phyloP scores from a whole-genome alignment of 2,113 vertebrate genomes.

The Pituophis catenifer region DNA sequence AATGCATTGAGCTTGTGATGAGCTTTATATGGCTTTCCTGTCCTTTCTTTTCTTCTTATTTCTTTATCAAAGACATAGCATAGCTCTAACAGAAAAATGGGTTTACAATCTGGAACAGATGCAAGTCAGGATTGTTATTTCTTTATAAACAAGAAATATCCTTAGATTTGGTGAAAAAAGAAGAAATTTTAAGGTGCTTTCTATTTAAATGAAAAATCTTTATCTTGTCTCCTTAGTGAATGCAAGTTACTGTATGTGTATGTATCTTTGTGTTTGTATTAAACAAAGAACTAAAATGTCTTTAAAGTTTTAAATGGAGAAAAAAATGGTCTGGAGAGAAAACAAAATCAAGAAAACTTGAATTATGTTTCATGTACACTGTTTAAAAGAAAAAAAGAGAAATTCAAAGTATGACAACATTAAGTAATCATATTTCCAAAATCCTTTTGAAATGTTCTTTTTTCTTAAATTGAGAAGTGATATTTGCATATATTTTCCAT shows the following conservation, averaged over 20 bases:
- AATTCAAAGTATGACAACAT: not conserved
- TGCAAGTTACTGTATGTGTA: not conserved
- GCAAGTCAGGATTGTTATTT: not conserved
- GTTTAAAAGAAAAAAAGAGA: not conserved
- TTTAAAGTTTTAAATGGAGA: not conserved
- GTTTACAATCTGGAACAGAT: not conserved
- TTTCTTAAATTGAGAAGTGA: not conserved
- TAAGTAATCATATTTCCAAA: not conserved
- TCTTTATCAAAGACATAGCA: not conserved
- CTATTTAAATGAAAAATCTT: not conserved
- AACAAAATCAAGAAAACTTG: not conserved
- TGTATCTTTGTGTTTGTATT: not conserved
- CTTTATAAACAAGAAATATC: not conserved
- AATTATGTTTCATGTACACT: not conserved
- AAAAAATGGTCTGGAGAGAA: not conserved
- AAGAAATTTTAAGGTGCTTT: not conserved
- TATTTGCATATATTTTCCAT: not conserved
- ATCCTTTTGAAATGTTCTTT: not conserved
- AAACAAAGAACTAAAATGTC: not conserved
- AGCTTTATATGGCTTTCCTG: not conserved
- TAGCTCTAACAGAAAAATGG: not conserved
- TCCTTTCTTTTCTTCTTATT: not conserved
- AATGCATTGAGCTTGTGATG: not conserved
- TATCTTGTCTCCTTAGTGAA: not conserved
- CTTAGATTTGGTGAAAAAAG: not conserved